Evolutionary conservation across 2,113 vertebrate genomes (phyloP), one percentile per base, ranked within the genome.

Genomic region (Percina caprodes): DNA sequence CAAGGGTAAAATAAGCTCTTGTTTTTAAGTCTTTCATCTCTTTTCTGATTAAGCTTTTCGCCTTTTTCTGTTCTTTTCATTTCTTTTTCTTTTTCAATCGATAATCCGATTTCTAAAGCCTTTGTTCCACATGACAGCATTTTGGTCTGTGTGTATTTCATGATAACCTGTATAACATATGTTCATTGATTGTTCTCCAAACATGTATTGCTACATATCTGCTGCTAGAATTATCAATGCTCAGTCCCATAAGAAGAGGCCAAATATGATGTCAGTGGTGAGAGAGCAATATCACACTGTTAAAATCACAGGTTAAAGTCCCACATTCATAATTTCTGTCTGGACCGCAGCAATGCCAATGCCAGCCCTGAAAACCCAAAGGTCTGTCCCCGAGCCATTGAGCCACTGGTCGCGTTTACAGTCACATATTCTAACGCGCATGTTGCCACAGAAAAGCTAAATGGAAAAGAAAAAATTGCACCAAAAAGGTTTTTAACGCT

Each of bases 171-270:
- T 26, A 21, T 23, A 62, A 39, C 7, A 16, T 21, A 12, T 35
- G 3, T 68, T 52, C 35, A 77, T 71, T 26, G 33, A 63, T 79
- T 66, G 60, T 12, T 55, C 11, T 74, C 1, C 15, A 45, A 71
- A 60, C 59, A 49, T 8, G 10, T 42, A 13, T 33, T 24, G 1
- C n/a, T 24, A 0, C 26, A 60, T 21, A 59, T 30, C 60, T 66
- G n/a, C 60, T 67, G 60, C 23, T 10, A 13, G 42, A 2, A 49
- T 15, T 4, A 8, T 19, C 8, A 30, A 77, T 16, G n/a, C n/a
- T 45, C 6, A 35, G n/a, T 45, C 18, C 14, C 7, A 0, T 23
- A 16, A 52, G 23, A 73, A 30, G 69, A 73, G 19, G 13, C 18
- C 23, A 55, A 51, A 33, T 14, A 16, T 33, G 30, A 3, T 30